Evolutionary conservation across 2,113 vertebrate species (phyloP), one percentile per base, ranked within the genome.

Genomic region (Polyodon spathula): DNA sequence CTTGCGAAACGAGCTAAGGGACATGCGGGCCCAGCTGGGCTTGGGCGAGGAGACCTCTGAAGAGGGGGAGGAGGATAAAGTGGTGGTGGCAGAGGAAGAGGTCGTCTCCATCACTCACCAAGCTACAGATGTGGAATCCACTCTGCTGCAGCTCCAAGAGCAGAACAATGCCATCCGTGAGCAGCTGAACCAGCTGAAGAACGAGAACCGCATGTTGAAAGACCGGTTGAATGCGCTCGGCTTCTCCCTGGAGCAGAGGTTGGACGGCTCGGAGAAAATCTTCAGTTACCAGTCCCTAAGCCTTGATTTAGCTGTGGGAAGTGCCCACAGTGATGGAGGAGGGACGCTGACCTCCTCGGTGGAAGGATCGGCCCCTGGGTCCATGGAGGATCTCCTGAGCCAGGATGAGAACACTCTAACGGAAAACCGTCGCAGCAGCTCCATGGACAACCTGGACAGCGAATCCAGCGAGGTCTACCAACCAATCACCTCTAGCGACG

Each of bases 381-480:
- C 94, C 0, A 80, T 97, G 80, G 94, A 97, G 73, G 94, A 97
- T 61, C 89, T 97, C 43, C 70, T 97, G 73, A 88, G 85, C 60
- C 88, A 88, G 66, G 89, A 90, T 61, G 89, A 88, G 54, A 84
- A 78, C 40, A 88, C 88, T 1, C 76, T 90, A 53, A 88, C 88
- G 59, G 94, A 85, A 65, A 89, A 90, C 15, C 89, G 90, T 55
- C 93, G 93, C 8, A 94, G 94, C 61, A 90, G 90, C 68, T 97
- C 94, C 0, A 85, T 87, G 56, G 94, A 97, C 80, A 97, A 97
- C 68, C 80, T 97, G 3, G 94, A 93, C 75, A 97, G 94, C 0
- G 94, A 97, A 59, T 94, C 93, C 63, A 97, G 94, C 12, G 94
- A 97, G 75, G 93, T 92, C 38, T 97, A 93, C 78, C 94, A 97